phyloP scores from a whole-genome alignment of 2,113 vertebrate species.

The Gymnobelideus leadbeateri region DNA sequence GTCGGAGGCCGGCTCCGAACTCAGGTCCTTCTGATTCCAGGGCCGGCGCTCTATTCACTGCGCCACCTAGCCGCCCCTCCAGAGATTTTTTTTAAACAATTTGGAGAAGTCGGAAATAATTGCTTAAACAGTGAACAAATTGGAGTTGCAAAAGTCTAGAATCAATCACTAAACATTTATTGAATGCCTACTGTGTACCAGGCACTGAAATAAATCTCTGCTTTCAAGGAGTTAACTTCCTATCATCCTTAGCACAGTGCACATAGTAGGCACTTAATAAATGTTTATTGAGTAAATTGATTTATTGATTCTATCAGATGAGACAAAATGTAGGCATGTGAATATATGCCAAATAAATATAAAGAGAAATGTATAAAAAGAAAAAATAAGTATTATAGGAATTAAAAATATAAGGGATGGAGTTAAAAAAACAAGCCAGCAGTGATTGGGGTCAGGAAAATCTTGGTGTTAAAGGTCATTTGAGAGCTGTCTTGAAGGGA shows the following conservation, averaged over 20 bases:
- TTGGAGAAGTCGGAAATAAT: slow-evolving; percentile 16
- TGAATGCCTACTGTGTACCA: neutral
- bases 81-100: slow-evolving; percentile 1
- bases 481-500: neutral
- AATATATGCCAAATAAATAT: neutral
- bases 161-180: neutral
- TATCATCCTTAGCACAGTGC: neutral
- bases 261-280: neutral
- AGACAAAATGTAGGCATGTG: neutral
- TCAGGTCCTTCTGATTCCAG: too few species aligned
- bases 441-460: neutral
- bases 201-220: neutral
- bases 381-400: neutral
- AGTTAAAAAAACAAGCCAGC: neutral
- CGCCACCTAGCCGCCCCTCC: too few species aligned
- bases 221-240: neutral
- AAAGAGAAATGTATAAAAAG: neutral
- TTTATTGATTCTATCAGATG: neutral
- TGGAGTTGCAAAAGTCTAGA: neutral
- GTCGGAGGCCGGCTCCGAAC: too few species aligned
- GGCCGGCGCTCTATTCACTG: too few species aligned
- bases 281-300: neutral
- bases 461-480: neutral
- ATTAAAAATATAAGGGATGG: too few species aligned
- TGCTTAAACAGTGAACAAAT: neutral